Conservation (phyloP, 2,797 vertebrate genomes). For the Perodicticus potto region DNA sequence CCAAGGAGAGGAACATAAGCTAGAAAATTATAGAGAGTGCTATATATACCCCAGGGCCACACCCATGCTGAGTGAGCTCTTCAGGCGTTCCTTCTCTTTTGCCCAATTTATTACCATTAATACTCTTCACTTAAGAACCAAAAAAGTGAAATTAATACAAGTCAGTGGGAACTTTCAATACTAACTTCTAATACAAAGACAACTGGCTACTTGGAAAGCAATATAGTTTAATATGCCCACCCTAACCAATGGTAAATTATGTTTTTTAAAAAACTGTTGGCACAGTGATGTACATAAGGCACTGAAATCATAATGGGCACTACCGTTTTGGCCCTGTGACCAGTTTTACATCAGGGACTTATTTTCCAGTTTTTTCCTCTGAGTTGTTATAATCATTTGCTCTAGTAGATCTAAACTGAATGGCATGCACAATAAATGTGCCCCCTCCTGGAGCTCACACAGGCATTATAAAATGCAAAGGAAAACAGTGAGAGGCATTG, state of each 20-base stretch:
- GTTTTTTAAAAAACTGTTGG: slow-evolving; percentile 80
- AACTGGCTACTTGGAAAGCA: slow-evolving; percentile 60
- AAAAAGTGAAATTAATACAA: slow-evolving; percentile 37
- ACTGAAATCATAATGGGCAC: slow-evolving; percentile 89
- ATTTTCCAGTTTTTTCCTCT: slow-evolving; percentile 87
- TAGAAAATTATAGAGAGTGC: slow-evolving; percentile 69
- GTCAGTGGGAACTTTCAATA: slow-evolving; percentile 76
- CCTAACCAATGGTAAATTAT: slow-evolving; percentile 82
- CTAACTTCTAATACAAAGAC: slow-evolving; percentile 69
- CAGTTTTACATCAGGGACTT: slow-evolving; percentile 88
- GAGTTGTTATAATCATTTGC: slow-evolving; percentile 85
- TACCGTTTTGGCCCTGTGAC: slow-evolving; percentile 89
- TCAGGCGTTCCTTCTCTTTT: slow-evolving; percentile 15
- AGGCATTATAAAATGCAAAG: slow-evolving; percentile 84
- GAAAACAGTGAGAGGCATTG: slow-evolving; percentile 83
- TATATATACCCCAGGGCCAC: slow-evolving; percentile 48
- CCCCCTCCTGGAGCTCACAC: slow-evolving; percentile 82
- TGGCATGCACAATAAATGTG: slow-evolving; percentile 84
- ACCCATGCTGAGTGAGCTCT: slow-evolving; percentile 28
- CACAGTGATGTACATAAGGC: slow-evolving; percentile 82
- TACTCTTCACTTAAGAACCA: slow-evolving; percentile 68
- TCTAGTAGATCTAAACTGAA: slow-evolving; percentile 86
- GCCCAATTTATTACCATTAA: slow-evolving; percentile 64
- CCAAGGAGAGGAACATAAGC: slow-evolving; percentile 59
- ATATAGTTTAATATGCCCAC: slow-evolving; percentile 74